Conservation (phyloP, 1,140 invertebrate species). For the Drosophila fuyamai region DNA sequence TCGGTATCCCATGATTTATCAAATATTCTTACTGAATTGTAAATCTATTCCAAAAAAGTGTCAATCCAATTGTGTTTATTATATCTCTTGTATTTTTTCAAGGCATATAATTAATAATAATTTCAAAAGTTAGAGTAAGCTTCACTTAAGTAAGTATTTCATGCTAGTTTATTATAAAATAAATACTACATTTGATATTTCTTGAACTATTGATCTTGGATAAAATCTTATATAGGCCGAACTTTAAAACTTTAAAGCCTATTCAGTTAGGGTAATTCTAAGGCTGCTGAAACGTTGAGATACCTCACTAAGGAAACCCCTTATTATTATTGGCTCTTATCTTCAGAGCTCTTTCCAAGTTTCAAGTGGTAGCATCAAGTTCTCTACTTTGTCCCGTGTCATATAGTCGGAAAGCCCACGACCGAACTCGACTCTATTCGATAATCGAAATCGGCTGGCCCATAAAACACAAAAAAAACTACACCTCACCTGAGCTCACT, state of each 20-base stretch:
- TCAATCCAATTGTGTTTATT: no score
- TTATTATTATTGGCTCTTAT: background rate
- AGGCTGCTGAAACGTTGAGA: background rate
- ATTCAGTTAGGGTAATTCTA: background rate
- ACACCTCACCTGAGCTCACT: slow-evolving; percentile 14
- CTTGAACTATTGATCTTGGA: no score
- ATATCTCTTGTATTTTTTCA: no score
- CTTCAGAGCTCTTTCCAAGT: background rate
- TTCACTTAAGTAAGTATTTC: no score
- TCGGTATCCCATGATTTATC: no score
- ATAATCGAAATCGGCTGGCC: slow-evolving; percentile 27
- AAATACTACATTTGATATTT: no score
- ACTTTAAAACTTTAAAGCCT: background rate
- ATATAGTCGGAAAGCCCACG: background rate
- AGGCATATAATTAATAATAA: no score
- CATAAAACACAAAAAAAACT: slow-evolving; percentile 18
- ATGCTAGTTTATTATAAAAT: no score
- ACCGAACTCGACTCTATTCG: slow-evolving; percentile 6
- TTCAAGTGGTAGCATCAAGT: background rate
- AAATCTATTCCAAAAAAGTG: no score
- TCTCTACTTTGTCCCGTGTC: background rate
- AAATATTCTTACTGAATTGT: no score
- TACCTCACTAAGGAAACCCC: background rate
- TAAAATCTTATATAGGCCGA: no score
- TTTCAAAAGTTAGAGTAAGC: no score